A percentile compares a stretch with the other conserved stretches of the same genome.
phyloP scores from a whole-genome alignment of 2,113 vertebrate genomes.

The Aspidoscelis tigris region DNA sequence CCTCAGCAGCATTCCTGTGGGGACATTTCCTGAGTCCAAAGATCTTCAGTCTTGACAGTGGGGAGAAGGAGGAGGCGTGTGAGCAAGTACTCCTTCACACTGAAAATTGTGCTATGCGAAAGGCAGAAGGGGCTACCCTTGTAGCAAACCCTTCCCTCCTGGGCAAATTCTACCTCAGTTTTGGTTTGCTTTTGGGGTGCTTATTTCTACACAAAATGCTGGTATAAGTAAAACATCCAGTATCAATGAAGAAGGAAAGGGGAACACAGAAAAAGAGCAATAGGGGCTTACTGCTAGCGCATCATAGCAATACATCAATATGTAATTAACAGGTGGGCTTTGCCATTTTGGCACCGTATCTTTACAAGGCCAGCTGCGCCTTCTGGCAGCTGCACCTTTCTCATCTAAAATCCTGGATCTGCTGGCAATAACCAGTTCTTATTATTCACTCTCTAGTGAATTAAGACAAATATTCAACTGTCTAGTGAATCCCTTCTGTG shows the following conservation, averaged over 20 bases:
- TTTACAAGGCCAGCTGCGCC: constrained; percentile 53
- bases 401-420: constrained; percentile 58
- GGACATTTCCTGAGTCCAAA: no score
- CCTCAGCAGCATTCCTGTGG: no score
- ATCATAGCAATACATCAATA: constrained; percentile 46
- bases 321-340: constrained; percentile 11
- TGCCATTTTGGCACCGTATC: not conserved
- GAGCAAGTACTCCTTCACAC: no score
- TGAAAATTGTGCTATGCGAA: no score
- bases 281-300: constrained; percentile 26
- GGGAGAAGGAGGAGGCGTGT: no score
- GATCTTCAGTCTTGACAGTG: no score
- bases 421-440: constrained; percentile 49
- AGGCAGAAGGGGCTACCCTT: no score
- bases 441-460: constrained; percentile 68
- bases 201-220: constrained; percentile 1
- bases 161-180: not conserved
- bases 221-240: not conserved
- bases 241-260: constrained; percentile 5
- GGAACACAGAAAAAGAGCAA: constrained; percentile 32
- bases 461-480: constrained; percentile 56
- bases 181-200: not conserved
- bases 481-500: constrained; percentile 50
- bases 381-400: constrained; percentile 55
- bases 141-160: no score